These are phyloP conservation scores for Pelecanus crispus DNA, from an alignment of 2,113 vertebrate genomes.

Conservation along the genomic window DNA sequence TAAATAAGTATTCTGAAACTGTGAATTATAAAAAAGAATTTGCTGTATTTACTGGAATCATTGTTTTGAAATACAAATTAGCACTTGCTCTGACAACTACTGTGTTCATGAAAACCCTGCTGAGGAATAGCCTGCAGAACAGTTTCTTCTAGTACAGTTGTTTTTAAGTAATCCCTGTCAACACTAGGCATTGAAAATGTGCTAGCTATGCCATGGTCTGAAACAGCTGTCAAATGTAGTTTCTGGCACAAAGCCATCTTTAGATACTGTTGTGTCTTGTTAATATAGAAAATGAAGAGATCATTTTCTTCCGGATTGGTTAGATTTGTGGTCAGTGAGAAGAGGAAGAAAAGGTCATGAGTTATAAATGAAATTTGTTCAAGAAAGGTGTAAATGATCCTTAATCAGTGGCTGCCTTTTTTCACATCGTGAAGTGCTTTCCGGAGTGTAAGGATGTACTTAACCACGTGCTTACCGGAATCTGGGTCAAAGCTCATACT, in stretches of 20 bases:
- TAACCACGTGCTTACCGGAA: not conserved
- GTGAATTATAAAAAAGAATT: not conserved
- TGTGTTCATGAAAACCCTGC: slow-evolving; percentile 8
- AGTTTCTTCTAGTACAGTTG: slow-evolving; percentile 26
- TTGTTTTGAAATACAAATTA: slow-evolving; percentile 26
- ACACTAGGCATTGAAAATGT: not conserved
- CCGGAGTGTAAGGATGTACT: not conserved
- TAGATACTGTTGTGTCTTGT: not conserved
- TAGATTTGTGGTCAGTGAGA: not conserved
- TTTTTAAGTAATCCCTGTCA: slow-evolving; percentile 38
- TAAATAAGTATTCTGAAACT: not conserved
- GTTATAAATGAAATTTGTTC: not conserved
- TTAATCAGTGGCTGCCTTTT: not conserved
- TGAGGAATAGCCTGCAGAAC: slow-evolving; percentile 36
- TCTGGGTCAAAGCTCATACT: not conserved
- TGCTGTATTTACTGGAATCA: not conserved
- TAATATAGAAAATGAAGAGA: not conserved
- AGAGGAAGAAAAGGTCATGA: not conserved
- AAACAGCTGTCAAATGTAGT: slow-evolving; percentile 39
- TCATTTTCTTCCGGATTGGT: not conserved
- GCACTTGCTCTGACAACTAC: not conserved
- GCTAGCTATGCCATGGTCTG: not conserved
- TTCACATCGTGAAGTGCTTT: not conserved
- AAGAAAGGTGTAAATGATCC: not conserved
- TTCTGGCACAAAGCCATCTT: slow-evolving; percentile 13